Evolutionary conservation across 2,888 invertebrate genomes (phyloP).

Genomic region (Drosophila pegasa): DNA sequence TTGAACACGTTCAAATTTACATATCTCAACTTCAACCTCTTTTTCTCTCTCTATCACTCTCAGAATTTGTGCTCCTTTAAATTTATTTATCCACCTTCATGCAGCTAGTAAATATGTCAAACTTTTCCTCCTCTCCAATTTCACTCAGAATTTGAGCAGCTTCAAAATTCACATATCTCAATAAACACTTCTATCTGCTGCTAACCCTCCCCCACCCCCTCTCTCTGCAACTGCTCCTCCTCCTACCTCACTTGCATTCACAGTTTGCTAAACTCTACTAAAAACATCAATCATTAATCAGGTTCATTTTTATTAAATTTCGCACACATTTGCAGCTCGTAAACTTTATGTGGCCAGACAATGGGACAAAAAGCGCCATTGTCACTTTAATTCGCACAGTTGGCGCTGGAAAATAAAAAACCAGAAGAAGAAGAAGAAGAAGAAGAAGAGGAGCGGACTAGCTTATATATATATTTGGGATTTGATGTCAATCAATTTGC

Average conservation of each 20-base stretch:
- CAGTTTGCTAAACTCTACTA: neutral
- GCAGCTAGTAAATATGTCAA: no score
- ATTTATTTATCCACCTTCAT: no score
- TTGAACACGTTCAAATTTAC: no score
- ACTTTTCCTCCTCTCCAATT: no score
- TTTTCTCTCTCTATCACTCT: no score
- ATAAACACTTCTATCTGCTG: neutral
- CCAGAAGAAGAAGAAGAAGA: neutral
- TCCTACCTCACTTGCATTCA: neutral
- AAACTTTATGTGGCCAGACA: constrained; percentile 15
- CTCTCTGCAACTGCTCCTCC: neutral
- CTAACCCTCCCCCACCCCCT: neutral
- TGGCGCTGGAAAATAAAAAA: neutral
- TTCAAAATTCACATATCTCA: neutral
- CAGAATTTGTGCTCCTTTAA: no score
- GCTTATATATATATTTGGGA: constrained; percentile 12
- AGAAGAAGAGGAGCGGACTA: neutral
- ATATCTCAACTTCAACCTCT: no score
- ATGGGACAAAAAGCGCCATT: constrained; percentile 16
- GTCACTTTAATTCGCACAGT: constrained; percentile 31
- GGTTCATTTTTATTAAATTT: constrained; percentile 10
- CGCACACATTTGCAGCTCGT: constrained; percentile 16
- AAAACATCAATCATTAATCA: constrained; percentile 3
- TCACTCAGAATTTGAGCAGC: neutral
- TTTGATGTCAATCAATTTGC: constrained; percentile 54